phyloP scores from a whole-genome alignment of 2,113 vertebrate genomes.

The Centropus unirufus region DNA sequence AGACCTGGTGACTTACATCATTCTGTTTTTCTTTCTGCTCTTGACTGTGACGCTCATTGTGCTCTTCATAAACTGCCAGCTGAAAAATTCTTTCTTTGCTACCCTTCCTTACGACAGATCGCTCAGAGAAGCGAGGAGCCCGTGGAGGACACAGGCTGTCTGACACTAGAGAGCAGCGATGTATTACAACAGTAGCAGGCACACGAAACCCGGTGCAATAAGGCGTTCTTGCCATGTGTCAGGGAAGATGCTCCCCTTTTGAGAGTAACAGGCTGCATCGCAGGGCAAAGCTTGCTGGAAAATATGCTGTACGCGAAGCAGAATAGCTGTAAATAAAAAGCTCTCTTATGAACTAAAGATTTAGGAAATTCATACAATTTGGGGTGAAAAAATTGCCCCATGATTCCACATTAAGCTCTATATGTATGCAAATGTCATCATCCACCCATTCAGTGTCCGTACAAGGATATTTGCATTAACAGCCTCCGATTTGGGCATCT shows the following conservation, averaged over 20 bases:
- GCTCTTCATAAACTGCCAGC: constrained; percentile 97
- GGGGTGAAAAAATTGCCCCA: neutral
- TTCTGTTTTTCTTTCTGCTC: constrained; percentile 93
- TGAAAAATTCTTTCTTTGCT: constrained; percentile 95
- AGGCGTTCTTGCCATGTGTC: neutral
- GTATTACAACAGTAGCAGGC: neutral
- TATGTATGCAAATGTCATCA: constrained; percentile 58
- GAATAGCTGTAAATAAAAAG: constrained; percentile 59
- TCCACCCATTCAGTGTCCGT: constrained; percentile 17
- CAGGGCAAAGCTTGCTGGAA: neutral
- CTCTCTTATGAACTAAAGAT: neutral
- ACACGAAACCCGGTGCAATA: neutral
- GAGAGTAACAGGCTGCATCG: neutral
- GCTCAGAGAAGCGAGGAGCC: constrained; percentile 90
- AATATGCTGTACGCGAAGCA: neutral
- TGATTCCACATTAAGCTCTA: neutral
- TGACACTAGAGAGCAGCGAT: constrained; percentile 9
- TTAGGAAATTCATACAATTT: neutral
- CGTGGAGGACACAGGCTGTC: constrained; percentile 87
- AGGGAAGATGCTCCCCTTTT: neutral
- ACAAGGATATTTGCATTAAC: constrained; percentile 29
- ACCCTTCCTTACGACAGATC: constrained; percentile 97
- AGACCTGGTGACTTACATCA: constrained; percentile 92
- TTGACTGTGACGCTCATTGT: constrained; percentile 92
- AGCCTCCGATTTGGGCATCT: constrained; percentile 26